Base-by-base conservation (phyloP, 2,888 invertebrate genomes). In the Clepsis dumicolana region DNA sequence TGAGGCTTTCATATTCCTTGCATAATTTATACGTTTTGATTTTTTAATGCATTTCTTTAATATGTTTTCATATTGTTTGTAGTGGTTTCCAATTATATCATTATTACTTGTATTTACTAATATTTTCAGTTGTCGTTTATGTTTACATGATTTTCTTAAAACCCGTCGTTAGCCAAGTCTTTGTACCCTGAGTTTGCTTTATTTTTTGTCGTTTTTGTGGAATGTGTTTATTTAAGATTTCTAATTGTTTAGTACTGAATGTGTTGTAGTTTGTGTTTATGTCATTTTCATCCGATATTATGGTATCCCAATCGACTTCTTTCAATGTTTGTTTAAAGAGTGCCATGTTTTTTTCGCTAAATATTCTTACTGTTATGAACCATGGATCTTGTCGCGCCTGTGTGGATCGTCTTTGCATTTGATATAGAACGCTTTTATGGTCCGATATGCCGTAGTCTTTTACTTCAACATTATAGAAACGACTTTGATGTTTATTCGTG, bases 401-500 rank as follows among this genome's bases (percentile, higher is more conserved):
- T 0, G 16, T 4, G 8, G 29, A 14, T 12, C 18, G 60, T 29
- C 8, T 7, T 18, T 61, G 12, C 2, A 32, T 12, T 61, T 29
- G 16, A 16, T 29, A 32, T 1, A 44, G 3, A 16, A 50, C 7
- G 24, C 61, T 27, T 41, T 59, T 59, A 27, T 59, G 41, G n/a
- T 59, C 59, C 21, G 59, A 59, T 41, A 59, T n/a, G 29, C 61
- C 61, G 14, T 61, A 12, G 16, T 61, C 48, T 2, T 44, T 5
- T 10, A 61, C 32, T 3, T 21, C 32, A 8, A 50, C 14, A 4
- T 44, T 18, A 18, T 16, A 16, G 16, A n/a, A n/a, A n/a, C n/a
- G n/a, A n/a, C n/a, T n/a, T n/a, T 48, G 8, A 10, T 21, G 10
- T 10, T 50, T n/a, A 53, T 53, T 27, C 4, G 53, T 53, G 27